phyloP scores from a whole-genome alignment of 2,888 invertebrate species.

The Monopis laevigella region DNA sequence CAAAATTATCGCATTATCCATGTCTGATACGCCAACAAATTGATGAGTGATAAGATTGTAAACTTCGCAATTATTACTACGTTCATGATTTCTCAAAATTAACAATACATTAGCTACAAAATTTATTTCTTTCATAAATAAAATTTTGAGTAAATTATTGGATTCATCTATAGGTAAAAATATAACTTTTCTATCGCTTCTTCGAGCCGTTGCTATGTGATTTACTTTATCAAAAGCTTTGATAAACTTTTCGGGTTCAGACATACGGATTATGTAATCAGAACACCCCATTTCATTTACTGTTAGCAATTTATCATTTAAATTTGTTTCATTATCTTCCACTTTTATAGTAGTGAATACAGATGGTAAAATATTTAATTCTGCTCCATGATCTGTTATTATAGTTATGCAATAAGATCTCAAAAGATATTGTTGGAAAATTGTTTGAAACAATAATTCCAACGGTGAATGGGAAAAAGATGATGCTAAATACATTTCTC shows the following conservation, averaged over 20 bases:
- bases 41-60: constrained; percentile 49
- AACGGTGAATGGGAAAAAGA: constrained; percentile 22
- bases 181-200: constrained; percentile 51
- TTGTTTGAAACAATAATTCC: constrained; percentile 35
- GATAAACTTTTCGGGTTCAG: constrained; percentile 42
- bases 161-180: constrained; percentile 34
- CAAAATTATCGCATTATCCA: constrained; percentile 31
- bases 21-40: constrained; percentile 38
- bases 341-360: constrained; percentile 22
- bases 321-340: constrained; percentile 26
- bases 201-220: constrained; percentile 42
- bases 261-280: constrained; percentile 46
- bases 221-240: constrained; percentile 40
- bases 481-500: no score
- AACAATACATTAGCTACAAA: constrained; percentile 40
- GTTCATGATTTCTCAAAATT: constrained; percentile 22
- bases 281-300: constrained; percentile 55
- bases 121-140: neutral
- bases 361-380: constrained; percentile 20
- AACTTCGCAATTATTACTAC: constrained; percentile 22
- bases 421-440: constrained; percentile 35
- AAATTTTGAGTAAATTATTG: neutral
- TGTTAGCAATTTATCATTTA: constrained; percentile 30
- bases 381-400: constrained; percentile 32
- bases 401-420: constrained; percentile 41